Evolutionary conservation across 1,140 invertebrate species (phyloP).

Genomic region (Lepeophtheirus salmonis): DNA sequence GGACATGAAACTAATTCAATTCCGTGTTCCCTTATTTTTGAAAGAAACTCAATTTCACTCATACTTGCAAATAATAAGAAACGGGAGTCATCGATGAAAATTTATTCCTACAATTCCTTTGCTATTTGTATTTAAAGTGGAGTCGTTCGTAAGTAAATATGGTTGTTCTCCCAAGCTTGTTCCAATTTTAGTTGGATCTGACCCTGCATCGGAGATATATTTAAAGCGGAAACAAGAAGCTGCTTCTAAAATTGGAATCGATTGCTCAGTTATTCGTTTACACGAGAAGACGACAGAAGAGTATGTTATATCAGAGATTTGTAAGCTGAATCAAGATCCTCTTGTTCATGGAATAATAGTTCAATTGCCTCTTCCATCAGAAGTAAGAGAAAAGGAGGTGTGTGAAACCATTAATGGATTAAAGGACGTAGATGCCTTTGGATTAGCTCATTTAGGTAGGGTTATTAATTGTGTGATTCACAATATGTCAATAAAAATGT

Average conservation of each 20-base stretch:
- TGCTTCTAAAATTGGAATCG: neutral
- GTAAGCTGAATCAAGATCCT: neutral
- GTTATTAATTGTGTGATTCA: conserved; percentile 15
- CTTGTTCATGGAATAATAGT: conserved; percentile 13
- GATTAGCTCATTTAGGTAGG: neutral
- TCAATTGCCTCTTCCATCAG: conserved; percentile 1
- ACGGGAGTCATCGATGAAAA: neutral
- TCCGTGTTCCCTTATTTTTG: neutral
- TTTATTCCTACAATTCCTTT: neutral
- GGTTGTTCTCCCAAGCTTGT: neutral
- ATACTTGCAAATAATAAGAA: too few species aligned
- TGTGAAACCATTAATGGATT: conserved; percentile 1
- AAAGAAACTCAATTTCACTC: neutral
- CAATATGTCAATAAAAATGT: conserved; percentile 43
- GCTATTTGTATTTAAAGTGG: neutral
- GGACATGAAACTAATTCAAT: neutral
- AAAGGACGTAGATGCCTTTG: conserved; percentile 17
- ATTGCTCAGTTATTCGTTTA: neutral
- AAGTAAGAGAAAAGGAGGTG: neutral
- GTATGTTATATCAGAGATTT: neutral
- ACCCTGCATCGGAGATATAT: conserved; percentile 4
- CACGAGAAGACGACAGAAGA: neutral
- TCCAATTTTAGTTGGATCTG: neutral
- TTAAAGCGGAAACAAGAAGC: conserved; percentile 6
- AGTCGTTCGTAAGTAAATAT: neutral